Percentiles rank a stretch among this genome's conserved stretches.
phyloP scores from a whole-genome alignment of 2,888 invertebrate species.

The Dasypogon diadema region DNA sequence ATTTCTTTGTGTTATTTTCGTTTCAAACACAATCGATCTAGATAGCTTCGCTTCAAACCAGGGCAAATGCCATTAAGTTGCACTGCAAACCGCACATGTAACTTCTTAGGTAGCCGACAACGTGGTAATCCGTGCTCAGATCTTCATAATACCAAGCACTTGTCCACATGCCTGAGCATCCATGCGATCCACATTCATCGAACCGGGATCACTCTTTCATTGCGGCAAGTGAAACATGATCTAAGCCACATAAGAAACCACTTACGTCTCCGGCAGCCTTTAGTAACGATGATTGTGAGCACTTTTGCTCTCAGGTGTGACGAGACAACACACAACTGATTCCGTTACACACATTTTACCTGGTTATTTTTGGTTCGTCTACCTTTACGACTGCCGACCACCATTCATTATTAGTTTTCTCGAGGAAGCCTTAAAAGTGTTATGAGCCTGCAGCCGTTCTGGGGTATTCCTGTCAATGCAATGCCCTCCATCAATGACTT shows the following conservation, averaged over 20 bases:
- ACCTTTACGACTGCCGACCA: background rate
- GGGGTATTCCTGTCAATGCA: background rate
- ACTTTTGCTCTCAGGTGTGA: slow-evolving; percentile 21
- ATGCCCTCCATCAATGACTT: slow-evolving; percentile 5
- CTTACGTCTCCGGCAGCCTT: background rate
- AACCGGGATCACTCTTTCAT: background rate
- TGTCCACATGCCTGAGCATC: background rate
- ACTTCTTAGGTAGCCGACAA: slow-evolving; percentile 1
- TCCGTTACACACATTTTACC: slow-evolving; percentile 27
- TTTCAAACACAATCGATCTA: slow-evolving; percentile 8
- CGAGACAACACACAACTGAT: slow-evolving; percentile 11
- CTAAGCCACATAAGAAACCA: slow-evolving; percentile 15
- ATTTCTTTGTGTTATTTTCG: too few species aligned
- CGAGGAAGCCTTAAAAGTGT: slow-evolving; percentile 10
- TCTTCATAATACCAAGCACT: slow-evolving; percentile 2
- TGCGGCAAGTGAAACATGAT: slow-evolving; percentile 19
- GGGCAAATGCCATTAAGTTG: slow-evolving; percentile 24
- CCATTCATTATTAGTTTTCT: background rate
- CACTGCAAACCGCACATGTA: background rate
- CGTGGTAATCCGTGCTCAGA: background rate
- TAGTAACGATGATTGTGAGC: background rate
- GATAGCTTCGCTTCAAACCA: background rate
- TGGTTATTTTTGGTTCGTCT: slow-evolving; percentile 12
- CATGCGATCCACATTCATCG: slow-evolving; percentile 5
- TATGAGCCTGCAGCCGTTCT: background rate